A percentile compares a stretch with the other conserved stretches of the same genome.
Evolutionary conservation across 2,888 invertebrate genomes (phyloP).

Genomic region (Elysia crispata): DNA sequence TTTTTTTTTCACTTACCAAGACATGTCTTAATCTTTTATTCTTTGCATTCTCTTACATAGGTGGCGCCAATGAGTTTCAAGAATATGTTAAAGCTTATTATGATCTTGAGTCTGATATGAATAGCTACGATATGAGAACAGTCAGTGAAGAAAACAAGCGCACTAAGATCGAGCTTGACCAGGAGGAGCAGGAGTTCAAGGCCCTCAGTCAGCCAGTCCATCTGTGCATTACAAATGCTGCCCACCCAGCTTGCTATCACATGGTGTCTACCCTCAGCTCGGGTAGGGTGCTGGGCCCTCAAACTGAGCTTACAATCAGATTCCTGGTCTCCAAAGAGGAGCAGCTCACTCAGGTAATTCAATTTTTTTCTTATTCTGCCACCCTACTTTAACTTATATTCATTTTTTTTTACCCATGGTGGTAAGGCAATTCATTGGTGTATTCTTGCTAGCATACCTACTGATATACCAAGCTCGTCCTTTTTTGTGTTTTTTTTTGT

Average conservation of each 20-base stretch:
- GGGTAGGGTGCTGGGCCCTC: constrained; percentile 71
- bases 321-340: constrained; percentile 61
- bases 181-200: constrained; percentile 63
- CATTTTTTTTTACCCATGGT: too few relatives aligned
- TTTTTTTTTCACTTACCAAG: too few relatives aligned
- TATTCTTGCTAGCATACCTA: too few relatives aligned
- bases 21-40: too few relatives aligned
- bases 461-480: too few relatives aligned
- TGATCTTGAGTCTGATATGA: constrained; percentile 69
- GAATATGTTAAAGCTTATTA: constrained; percentile 76
- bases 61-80: constrained; percentile 77
- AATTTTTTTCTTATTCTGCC: too few relatives aligned
- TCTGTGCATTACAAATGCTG: constrained; percentile 74
- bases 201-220: constrained; percentile 67
- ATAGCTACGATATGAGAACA: constrained; percentile 70
- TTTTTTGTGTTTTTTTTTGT: too few relatives aligned
- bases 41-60: background rate
- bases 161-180: constrained; percentile 67
- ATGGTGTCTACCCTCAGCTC: constrained; percentile 48
- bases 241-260: constrained; percentile 64
- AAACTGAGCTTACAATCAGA: constrained; percentile 67
- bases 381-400: too few relatives aligned
- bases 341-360: too few relatives aligned
- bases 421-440: too few relatives aligned
- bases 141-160: constrained; percentile 71